Evolutionary conservation across 2,797 vertebrate genomes (phyloP).

Genomic region (Micrastur ruficollis): DNA sequence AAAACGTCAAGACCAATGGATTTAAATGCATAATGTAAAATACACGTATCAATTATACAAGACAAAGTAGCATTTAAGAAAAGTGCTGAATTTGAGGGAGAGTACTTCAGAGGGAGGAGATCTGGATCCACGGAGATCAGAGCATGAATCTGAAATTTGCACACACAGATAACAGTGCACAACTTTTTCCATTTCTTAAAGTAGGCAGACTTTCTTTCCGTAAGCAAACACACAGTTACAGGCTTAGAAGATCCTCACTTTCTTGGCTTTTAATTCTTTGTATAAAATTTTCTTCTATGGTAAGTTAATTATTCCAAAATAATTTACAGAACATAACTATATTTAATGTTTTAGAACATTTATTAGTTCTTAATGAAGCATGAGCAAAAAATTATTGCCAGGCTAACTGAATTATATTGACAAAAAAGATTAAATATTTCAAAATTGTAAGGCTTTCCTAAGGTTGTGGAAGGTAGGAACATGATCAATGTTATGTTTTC

Average conservation of each 20-base stretch:
- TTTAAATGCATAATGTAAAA: background rate
- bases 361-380: background rate
- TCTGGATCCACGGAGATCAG: background rate
- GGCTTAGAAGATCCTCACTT: background rate
- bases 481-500: background rate
- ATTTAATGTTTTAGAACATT: background rate
- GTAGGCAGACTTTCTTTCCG: background rate
- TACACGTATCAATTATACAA: background rate
- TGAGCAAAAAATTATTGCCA: background rate
- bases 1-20: background rate
- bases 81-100: background rate
- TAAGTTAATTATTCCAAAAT: background rate
- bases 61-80: background rate
- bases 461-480: background rate
- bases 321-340: background rate
- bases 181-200: background rate
- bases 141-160: background rate
- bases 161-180: background rate
- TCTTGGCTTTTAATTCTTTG: background rate
- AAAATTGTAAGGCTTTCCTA: background rate
- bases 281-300: background rate
- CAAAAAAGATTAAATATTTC: background rate
- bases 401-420: background rate
- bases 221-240: background rate
- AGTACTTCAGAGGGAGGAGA: background rate